phyloP scores from a whole-genome alignment of 2,797 vertebrate genomes.

The Mormyrops attenuatus region DNA sequence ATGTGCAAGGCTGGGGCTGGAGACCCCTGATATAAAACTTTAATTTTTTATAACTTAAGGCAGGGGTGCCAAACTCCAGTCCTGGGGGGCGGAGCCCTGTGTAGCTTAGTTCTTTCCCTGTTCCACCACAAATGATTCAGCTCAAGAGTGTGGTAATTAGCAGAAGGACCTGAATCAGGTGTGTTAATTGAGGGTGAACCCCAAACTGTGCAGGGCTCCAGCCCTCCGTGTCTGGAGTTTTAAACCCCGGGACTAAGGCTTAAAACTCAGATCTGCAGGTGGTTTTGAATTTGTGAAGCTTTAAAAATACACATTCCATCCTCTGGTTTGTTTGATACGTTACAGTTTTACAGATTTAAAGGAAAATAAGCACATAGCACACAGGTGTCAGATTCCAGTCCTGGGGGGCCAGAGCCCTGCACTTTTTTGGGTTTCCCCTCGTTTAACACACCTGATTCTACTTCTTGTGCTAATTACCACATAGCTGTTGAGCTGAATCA shows the following conservation, averaged over 20 bases:
- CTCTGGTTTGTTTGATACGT: neutral
- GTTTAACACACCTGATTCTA: too few relatives aligned
- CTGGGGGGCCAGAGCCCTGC: too few relatives aligned
- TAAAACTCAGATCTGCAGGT: neutral
- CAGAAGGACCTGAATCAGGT: neutral
- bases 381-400: too few relatives aligned
- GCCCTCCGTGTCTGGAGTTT: neutral
- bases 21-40: neutral
- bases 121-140: neutral
- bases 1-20: neutral
- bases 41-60: neutral
- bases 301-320: neutral
- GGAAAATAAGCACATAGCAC: neutral
- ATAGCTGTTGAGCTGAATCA: too few relatives aligned
- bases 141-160: neutral
- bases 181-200: neutral
- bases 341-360: neutral
- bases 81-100: neutral
- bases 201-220: neutral
- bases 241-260: neutral
- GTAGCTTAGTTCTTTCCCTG: neutral
- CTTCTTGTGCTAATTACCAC: too few relatives aligned
- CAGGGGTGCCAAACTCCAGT: neutral
- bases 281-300: neutral
- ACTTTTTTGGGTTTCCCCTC: too few relatives aligned